Conservation (phyloP, 2,113 vertebrate species). For the Myotis yumanensis region DNA sequence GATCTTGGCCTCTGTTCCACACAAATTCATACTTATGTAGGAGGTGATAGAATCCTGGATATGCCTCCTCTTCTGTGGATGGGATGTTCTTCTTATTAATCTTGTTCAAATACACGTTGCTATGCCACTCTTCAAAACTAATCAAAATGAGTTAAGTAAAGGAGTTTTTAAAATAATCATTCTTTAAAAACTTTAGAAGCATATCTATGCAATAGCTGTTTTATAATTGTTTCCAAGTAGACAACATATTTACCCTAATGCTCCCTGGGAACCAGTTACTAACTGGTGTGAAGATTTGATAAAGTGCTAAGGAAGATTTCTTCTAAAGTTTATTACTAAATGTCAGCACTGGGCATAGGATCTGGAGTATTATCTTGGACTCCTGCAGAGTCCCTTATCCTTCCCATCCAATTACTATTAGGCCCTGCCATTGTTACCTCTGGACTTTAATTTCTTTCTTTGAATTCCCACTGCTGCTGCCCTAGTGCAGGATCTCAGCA, state of each 20-base stretch:
- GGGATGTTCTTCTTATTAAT: neutral
- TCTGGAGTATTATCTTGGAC: neutral
- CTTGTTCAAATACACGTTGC: neutral
- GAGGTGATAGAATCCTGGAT: neutral
- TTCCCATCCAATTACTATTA: neutral
- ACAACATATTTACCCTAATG: neutral
- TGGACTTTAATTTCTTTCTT: neutral
- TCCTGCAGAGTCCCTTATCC: neutral
- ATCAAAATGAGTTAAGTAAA: neutral
- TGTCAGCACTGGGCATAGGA: neutral
- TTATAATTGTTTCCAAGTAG: neutral
- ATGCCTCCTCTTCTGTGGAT: neutral
- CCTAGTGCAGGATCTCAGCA: neutral
- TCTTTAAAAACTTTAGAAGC: neutral
- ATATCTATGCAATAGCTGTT: neutral
- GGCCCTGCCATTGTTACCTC: neutral
- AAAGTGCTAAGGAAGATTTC: neutral
- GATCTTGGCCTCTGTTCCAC: neutral
- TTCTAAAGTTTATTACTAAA: neutral
- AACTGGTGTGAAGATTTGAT: neutral
- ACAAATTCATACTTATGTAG: neutral
- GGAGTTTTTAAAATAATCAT: neutral
- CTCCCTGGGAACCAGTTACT: neutral
- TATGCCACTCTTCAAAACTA: neutral
- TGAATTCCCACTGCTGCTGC: neutral